Percentiles rank a stretch among this genome's conserved stretches.
These are phyloP conservation scores for Meganola albula DNA, from an alignment of 2,888 invertebrate species.

Conservation along the genomic window DNA sequence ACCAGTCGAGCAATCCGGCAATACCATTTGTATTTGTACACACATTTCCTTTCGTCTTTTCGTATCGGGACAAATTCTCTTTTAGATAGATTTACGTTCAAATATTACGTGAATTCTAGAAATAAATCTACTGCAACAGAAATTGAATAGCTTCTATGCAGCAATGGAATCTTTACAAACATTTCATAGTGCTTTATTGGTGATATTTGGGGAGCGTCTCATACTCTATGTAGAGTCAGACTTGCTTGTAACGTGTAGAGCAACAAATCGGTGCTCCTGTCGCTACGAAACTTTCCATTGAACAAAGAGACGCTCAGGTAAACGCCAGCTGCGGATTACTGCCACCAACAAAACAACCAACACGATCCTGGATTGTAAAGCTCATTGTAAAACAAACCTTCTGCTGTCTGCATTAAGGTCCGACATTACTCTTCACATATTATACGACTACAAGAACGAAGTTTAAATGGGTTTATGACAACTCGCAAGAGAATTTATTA, in stretches of 20 bases:
- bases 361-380: constrained; percentile 34
- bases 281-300: constrained; percentile 53
- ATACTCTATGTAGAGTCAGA: constrained; percentile 3
- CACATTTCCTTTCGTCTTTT: too few relatives aligned
- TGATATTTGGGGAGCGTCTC: constrained; percentile 2
- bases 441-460: constrained; percentile 43
- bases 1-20: constrained; percentile 57
- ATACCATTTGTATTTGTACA: constrained; percentile 41
- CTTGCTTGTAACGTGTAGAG: constrained; percentile 22
- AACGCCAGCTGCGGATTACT: constrained; percentile 63
- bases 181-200: background rate
- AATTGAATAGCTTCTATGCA: too few relatives aligned
- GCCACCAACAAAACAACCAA: constrained; percentile 38
- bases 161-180: too few relatives aligned
- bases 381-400: too few relatives aligned
- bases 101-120: too few relatives aligned
- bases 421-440: constrained; percentile 32
- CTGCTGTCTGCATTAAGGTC: too few relatives aligned
- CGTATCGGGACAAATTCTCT: too few relatives aligned
- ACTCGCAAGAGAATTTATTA: constrained; percentile 50
- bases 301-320: constrained; percentile 70
- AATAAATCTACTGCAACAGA: too few relatives aligned
- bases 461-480: constrained; percentile 67
- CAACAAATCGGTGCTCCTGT: constrained; percentile 44
- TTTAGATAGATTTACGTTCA: too few relatives aligned